Base-by-base conservation (phyloP, 2,888 invertebrate species). In the Xanthostigma xanthostigma region DNA sequence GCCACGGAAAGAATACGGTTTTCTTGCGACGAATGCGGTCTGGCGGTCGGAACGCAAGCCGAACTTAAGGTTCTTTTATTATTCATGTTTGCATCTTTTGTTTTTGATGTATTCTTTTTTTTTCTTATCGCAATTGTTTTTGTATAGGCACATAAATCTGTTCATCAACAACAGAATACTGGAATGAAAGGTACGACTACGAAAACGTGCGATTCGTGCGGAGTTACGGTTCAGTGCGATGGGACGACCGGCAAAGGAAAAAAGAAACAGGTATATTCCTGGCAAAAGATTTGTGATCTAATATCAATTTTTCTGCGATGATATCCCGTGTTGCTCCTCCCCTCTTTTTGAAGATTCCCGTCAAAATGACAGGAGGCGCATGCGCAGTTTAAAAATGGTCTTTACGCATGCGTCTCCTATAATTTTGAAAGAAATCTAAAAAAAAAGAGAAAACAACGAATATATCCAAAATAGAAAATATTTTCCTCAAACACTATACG, bases 1-100 rank as follows among this genome's bases (percentile, higher is more conserved):
- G 71, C 75, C 4, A 74, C 76, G 1, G 76, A 76, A 59, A 57
- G 68, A 9, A 67, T 68, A 40, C 51, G 59, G 45, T 59, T 55
- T 53, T 65, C 67, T 0, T 68, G 68, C 48, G 67, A 68, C 50
- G 68, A 68, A 55, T 68, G 68, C 50, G 68, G 68, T 2, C 55
- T 67, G 35, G 67, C 67, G 0, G 67, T 67, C 52, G 58, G 56
- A 36, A 64, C 65, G 3, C 68, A 67, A 50, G 56, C 60, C 3
- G 68, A 68, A 42, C 51, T 68, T 46, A 68, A 68, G 44, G 46
- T 49, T 43, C 40, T 14, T 10, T 33, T 12, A 39, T 27, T 3
- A 39, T 12, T 12, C 6, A 8, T 3, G 8, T 27, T 27, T 27
- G 27, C 27, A 27, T 6, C 27, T 27, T 27, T 27, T 27, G 27